Percentiles rank a stretch among this genome's conserved stretches.
Conservation (phyloP, 2,888 invertebrate genomes). For the Cistogaster globosa region DNA sequence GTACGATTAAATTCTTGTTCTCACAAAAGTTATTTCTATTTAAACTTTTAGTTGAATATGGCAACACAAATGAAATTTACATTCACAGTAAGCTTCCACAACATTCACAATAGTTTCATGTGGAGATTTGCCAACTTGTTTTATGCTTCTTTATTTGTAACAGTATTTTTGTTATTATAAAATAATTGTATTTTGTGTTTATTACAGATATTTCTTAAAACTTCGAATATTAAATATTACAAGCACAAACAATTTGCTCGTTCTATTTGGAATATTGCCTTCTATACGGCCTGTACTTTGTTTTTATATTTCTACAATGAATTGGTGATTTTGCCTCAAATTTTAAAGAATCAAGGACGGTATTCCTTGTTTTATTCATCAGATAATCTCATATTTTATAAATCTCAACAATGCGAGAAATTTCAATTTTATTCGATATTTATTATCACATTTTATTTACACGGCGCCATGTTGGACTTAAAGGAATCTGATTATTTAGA, state of each 20-base stretch:
- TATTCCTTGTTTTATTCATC: conserved; percentile 82
- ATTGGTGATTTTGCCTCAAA: conserved; percentile 81
- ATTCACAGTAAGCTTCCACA: conserved; percentile 1
- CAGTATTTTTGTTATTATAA: background rate
- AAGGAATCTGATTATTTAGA: conserved; percentile 81
- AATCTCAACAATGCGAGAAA: conserved; percentile 81
- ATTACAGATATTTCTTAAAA: conserved; percentile 80
- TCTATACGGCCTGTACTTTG: conserved; percentile 80
- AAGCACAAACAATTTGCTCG: conserved; percentile 81
- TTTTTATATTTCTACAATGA: conserved; percentile 82
- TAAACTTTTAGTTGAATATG: background rate
- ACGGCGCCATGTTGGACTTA: conserved; percentile 81
- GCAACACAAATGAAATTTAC: background rate
- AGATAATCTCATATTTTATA: conserved; percentile 82
- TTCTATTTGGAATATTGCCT: conserved; percentile 82
- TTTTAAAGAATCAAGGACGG: conserved; percentile 81
- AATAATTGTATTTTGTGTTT: background rate
- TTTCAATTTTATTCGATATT: conserved; percentile 82
- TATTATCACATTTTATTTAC: conserved; percentile 81
- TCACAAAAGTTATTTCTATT: too few species aligned
- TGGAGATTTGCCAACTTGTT: conserved; percentile 12
- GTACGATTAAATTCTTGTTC: too few species aligned
- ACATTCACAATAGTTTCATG: conserved; percentile 14
- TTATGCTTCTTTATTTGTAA: background rate
- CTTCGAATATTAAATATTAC: conserved; percentile 81